Conservation (phyloP, 2,888 invertebrate species). For the Agrochola circellaris region DNA sequence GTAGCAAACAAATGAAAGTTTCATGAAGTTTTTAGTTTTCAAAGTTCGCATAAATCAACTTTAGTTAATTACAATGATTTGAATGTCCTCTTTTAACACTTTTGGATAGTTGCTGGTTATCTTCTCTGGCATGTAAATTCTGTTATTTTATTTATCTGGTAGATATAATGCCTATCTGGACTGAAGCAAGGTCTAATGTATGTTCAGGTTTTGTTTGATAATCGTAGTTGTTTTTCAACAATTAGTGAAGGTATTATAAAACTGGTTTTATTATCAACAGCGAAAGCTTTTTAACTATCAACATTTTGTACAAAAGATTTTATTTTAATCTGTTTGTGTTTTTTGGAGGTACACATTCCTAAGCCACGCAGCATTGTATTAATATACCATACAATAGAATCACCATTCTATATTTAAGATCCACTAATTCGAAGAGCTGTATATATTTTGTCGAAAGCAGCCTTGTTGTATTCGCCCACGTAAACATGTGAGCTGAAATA, state of each 20-base stretch:
- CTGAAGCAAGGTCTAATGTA: background rate
- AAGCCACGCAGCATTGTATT: slow-evolving; percentile 51
- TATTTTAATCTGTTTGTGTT: background rate
- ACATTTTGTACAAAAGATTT: background rate
- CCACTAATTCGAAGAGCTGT: slow-evolving; percentile 79
- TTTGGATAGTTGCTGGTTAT: background rate
- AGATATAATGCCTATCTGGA: background rate
- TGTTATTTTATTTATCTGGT: background rate
- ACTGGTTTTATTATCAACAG: background rate
- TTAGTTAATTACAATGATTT: background rate
- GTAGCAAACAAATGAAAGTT: slow-evolving; percentile 3
- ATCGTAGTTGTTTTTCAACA: background rate
- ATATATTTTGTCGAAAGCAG: slow-evolving; percentile 83
- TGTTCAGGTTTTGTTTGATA: background rate
- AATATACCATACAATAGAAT: slow-evolving; percentile 60
- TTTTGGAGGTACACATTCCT: slow-evolving; percentile 29
- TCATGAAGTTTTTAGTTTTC: slow-evolving; percentile 9
- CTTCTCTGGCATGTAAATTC: background rate
- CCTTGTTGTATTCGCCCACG: slow-evolving; percentile 88
- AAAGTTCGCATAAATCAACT: background rate
- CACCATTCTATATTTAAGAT: slow-evolving; percentile 79
- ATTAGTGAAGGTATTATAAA: slow-evolving; percentile 8
- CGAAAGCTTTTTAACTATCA: slow-evolving; percentile 13
- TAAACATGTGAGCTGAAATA: slow-evolving; percentile 80
- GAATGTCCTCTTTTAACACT: background rate